Conservation (phyloP, 2,797 vertebrate species). For the Chiroxiphia lanceolata region DNA sequence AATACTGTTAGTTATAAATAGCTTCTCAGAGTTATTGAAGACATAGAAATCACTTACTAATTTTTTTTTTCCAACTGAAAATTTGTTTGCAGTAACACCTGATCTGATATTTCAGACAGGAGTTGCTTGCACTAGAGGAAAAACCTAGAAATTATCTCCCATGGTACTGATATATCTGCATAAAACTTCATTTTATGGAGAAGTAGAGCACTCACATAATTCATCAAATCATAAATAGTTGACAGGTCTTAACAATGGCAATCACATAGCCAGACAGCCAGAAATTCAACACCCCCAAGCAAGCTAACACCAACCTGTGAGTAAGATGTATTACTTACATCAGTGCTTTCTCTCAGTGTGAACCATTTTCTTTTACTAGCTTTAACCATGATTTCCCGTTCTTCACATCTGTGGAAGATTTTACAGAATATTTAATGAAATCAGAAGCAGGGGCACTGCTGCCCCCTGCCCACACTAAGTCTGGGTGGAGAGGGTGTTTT, state of each 20-base stretch:
- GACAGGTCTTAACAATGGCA: slow-evolving; percentile 9
- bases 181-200: slow-evolving; percentile 14
- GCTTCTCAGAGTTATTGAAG: background rate
- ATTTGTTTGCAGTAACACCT: background rate
- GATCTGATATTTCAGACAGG: background rate
- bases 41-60: background rate
- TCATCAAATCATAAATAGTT: slow-evolving; percentile 24
- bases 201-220: background rate
- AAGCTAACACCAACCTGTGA: background rate
- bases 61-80: background rate
- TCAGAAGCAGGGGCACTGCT: background rate
- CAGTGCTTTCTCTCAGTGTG: background rate
- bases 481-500: background rate
- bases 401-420: background rate
- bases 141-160: background rate
- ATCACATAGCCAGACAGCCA: slow-evolving; percentile 13
- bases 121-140: background rate
- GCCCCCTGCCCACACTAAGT: background rate
- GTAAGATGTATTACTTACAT: slow-evolving; percentile 1
- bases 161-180: background rate
- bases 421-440: background rate
- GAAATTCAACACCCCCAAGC: background rate
- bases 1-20: background rate
- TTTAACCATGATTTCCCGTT: background rate
- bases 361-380: background rate